Percentiles rank a stretch among this genome's conserved stretches.
These are phyloP conservation scores for Agonopterix subpropinquella DNA, from an alignment of 2,888 invertebrate species.

Conservation along the genomic window DNA sequence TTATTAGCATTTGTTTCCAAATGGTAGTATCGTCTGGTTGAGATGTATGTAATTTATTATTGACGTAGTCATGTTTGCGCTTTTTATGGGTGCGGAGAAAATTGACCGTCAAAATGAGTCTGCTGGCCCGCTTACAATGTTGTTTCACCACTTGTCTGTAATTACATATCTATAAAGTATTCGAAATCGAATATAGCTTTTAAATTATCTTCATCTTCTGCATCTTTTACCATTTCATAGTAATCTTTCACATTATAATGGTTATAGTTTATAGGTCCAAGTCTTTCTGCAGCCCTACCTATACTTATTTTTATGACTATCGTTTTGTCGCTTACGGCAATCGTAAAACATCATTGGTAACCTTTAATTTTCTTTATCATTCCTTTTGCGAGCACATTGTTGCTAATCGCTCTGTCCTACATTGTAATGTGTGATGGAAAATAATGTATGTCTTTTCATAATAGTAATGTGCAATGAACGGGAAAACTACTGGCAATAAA, in stretches of 20 bases:
- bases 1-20: conserved; percentile 53
- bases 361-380: conserved; percentile 70
- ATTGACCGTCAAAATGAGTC: conserved; percentile 44
- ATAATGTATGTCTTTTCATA: conserved; percentile 25
- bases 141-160: conserved; percentile 26
- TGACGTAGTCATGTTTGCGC: conserved; percentile 49
- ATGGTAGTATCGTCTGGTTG: conserved; percentile 41
- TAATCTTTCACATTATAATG: neutral
- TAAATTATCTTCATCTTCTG: conserved; percentile 7
- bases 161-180: conserved; percentile 28
- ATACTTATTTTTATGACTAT: conserved; percentile 57
- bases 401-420: conserved; percentile 46
- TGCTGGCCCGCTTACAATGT: conserved; percentile 39
- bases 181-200: conserved; percentile 20
- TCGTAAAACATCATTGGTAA: conserved; percentile 67
- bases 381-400: conserved; percentile 59
- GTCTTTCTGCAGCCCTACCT: conserved; percentile 27
- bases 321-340: conserved; percentile 64
- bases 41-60: conserved; percentile 57
- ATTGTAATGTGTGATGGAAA: conserved; percentile 32
- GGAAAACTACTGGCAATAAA: conserved; percentile 12
- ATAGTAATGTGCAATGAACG: conserved; percentile 16
- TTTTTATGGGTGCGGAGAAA: conserved; percentile 51
- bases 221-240: conserved; percentile 3
- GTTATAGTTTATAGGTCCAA: conserved; percentile 15